phyloP scores from a whole-genome alignment of 2,113 vertebrate species.

The Oceanites oceanicus region DNA sequence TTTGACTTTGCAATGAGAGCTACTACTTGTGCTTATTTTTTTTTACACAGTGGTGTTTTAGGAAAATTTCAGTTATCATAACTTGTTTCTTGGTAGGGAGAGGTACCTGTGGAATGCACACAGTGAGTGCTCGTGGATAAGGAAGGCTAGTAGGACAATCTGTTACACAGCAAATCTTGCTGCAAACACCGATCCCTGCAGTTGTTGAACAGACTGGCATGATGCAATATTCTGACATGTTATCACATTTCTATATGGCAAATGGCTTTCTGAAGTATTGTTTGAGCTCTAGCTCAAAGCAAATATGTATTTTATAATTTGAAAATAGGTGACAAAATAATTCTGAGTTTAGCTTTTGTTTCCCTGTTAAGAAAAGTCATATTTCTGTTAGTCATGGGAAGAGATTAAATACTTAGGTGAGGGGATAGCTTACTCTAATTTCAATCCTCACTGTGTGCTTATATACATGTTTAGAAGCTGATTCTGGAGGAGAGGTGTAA shows the following conservation, averaged over 20 bases:
- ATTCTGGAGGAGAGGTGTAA: background rate
- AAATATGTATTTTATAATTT: slow-evolving; percentile 64
- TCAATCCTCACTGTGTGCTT: background rate
- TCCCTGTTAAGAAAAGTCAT: slow-evolving; percentile 20
- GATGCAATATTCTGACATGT: background rate
- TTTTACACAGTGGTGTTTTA: background rate
- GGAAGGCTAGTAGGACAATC: background rate
- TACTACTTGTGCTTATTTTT: background rate
- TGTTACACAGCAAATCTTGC: background rate
- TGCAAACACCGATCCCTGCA: background rate
- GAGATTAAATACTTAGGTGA: slow-evolving; percentile 65
- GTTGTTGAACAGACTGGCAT: background rate
- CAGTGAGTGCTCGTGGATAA: background rate
- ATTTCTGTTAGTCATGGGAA: slow-evolving; percentile 52
- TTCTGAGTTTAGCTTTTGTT: slow-evolving; percentile 60
- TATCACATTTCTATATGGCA: slow-evolving; percentile 30
- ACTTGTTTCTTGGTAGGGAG: background rate
- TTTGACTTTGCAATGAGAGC: background rate
- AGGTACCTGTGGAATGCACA: background rate
- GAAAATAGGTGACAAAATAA: slow-evolving; percentile 66
- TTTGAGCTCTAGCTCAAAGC: slow-evolving; percentile 30
- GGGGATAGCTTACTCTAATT: slow-evolving; percentile 14
- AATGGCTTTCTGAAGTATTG: background rate
- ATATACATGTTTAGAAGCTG: background rate
- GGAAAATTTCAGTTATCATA: background rate